Evolutionary conservation across 2,888 invertebrate species (phyloP), one percentile per base, ranked within the genome.

Genomic region (Scaptomyza flava): DNA sequence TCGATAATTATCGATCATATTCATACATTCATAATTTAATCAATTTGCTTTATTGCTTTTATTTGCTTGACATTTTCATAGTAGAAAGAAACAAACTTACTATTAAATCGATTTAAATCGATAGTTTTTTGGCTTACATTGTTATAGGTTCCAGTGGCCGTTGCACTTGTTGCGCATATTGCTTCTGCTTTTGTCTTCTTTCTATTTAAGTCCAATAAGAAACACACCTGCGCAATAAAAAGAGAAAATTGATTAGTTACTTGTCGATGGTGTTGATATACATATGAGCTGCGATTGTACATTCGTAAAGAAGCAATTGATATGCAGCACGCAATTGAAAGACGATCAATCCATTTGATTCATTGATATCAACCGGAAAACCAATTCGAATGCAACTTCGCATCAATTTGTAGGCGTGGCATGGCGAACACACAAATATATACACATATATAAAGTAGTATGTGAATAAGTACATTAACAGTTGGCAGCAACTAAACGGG

Each of bases 261-360:
- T 11, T 33, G 20, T 34, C 17, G 33, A 2, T 56, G 12, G 11
- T 8, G 27, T 30, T 62, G 60, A 59, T 56, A 46, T 17, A 17
- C 17, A 17, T 30, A 8, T 36, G 36, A 51, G 23, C 4, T 23
- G 9, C 17, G 1, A 17, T 17, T 17, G 17, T 23, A 27, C 14
- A n/a, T 36, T 5, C 23, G 8, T 27, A 27, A 27, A 41, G 30
- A 31, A 20, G 23, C 42, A 51, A 79, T 86, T 86, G 50, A 70
- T 77, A 81, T 81, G 80, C 80, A 62, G 45, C 70, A 60, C 81
- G 80, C 87, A 83, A 30, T 41, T 50, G 72, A 42, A 31, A 71
- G 56, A 53, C 68, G 65, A 71, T 83, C 81, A 83, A 71, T 81
- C 83, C 81, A 83, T 68, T 86, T 86, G 84, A 86, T 83, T 84